Conservation (phyloP, 2,113 vertebrate species). For the Centropus bengalensis region DNA sequence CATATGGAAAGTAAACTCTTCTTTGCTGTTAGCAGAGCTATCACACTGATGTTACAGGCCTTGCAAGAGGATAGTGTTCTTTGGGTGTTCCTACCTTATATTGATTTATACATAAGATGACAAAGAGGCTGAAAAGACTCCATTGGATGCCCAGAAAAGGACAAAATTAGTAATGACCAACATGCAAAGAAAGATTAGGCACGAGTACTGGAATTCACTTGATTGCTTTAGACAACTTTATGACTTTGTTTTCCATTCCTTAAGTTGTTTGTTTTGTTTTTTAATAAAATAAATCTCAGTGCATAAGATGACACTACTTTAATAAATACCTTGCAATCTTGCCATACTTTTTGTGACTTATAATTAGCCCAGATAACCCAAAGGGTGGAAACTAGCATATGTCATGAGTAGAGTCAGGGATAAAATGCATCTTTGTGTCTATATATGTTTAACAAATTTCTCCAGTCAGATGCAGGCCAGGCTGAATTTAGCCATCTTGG, state of each 20-base stretch:
- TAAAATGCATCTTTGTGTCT: slow-evolving; percentile 38
- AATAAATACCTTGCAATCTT: neutral
- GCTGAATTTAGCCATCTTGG: slow-evolving; percentile 61
- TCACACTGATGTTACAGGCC: neutral
- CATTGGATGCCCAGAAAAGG: neutral
- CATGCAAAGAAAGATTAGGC: neutral
- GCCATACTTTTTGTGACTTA: neutral
- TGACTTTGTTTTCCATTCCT: slow-evolving; percentile 44
- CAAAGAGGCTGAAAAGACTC: neutral
- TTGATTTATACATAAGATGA: neutral
- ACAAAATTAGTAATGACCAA: neutral
- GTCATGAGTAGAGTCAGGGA: neutral
- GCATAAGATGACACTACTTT: neutral
- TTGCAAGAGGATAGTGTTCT: neutral
- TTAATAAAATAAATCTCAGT: slow-evolving; percentile 28
- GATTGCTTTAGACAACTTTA: neutral
- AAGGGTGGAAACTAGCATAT: neutral
- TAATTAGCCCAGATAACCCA: neutral
- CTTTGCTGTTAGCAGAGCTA: neutral
- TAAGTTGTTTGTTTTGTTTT: neutral
- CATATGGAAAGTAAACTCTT: neutral
- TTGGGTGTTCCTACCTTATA: neutral
- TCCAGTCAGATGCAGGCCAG: slow-evolving; percentile 54
- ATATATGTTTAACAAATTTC: slow-evolving; percentile 2
- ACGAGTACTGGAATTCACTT: neutral